These are phyloP conservation scores for Hydroisotoma schaefferi DNA, from an alignment of 2,888 invertebrate species.

Conservation along the genomic window DNA sequence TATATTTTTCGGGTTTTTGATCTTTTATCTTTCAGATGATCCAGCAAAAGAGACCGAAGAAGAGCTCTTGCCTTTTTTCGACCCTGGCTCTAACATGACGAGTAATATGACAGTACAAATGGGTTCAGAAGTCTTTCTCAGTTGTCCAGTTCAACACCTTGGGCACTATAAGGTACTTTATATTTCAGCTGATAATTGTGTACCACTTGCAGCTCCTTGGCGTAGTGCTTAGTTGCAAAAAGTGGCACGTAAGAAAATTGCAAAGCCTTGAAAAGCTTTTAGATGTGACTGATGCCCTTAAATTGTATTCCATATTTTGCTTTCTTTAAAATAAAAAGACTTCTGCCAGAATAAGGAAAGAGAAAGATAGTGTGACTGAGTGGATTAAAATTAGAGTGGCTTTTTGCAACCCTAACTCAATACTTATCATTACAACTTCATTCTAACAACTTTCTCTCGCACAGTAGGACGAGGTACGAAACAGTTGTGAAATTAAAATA, in stretches of 20 bases:
- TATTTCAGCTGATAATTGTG: too few relatives aligned
- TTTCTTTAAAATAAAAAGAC: too few relatives aligned
- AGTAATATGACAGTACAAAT: slow-evolving; percentile 48
- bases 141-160: slow-evolving; percentile 47
- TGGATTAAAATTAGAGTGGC: not conserved
- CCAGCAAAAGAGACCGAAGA: slow-evolving; percentile 34
- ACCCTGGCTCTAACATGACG: slow-evolving; percentile 46
- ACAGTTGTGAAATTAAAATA: too few relatives aligned
- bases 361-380: not conserved
- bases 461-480: too few relatives aligned
- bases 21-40: slow-evolving; percentile 40
- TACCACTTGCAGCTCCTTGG: too few relatives aligned
- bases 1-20: too few relatives aligned
- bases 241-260: not conserved
- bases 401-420: not conserved
- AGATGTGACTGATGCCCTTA: not conserved
- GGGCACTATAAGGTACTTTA: slow-evolving; percentile 48
- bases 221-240: too few relatives aligned
- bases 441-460: not conserved
- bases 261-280: not conserved
- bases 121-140: slow-evolving; percentile 48
- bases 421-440: not conserved
- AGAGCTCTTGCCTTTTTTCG: slow-evolving; percentile 45
- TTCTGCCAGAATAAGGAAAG: too few relatives aligned
- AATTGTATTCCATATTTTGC: not conserved